Evolutionary conservation across 2,797 vertebrate genomes (phyloP).

Genomic region (Natrix natrix): DNA sequence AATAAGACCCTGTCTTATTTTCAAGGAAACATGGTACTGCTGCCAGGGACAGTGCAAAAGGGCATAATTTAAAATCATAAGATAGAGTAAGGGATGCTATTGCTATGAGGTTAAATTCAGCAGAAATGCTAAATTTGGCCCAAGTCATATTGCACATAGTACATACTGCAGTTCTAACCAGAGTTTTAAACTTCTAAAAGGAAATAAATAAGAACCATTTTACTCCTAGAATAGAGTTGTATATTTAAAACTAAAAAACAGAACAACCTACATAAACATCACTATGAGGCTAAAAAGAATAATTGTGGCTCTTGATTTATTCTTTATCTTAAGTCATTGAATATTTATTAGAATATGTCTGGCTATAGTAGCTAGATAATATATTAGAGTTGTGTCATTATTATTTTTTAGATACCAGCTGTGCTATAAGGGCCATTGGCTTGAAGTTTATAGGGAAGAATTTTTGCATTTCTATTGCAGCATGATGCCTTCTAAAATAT

Average conservation of each 20-base stretch:
- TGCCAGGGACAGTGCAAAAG: background rate
- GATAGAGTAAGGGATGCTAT: background rate
- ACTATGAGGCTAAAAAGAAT: background rate
- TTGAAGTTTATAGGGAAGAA: background rate
- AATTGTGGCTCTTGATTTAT: background rate
- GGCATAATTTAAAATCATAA: background rate
- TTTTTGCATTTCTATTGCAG: background rate
- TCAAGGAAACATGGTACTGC: background rate
- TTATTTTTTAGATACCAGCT: background rate
- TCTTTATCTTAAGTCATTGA: background rate
- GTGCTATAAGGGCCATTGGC: background rate
- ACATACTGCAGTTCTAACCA: background rate
- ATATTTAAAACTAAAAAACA: background rate
- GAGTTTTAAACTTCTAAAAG: background rate
- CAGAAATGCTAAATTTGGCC: background rate
- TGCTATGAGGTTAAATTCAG: background rate
- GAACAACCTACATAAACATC: background rate
- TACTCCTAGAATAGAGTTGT: constrained; percentile 21
- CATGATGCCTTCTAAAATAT: background rate
- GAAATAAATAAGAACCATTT: background rate
- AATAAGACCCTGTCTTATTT: too few relatives aligned
- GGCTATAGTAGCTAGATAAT: background rate
- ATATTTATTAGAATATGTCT: background rate
- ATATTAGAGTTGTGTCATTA: background rate
- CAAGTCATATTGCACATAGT: background rate